Evolutionary conservation across 2,113 vertebrate genomes (phyloP).

Genomic region (Tragelaphus strepsiceros): DNA sequence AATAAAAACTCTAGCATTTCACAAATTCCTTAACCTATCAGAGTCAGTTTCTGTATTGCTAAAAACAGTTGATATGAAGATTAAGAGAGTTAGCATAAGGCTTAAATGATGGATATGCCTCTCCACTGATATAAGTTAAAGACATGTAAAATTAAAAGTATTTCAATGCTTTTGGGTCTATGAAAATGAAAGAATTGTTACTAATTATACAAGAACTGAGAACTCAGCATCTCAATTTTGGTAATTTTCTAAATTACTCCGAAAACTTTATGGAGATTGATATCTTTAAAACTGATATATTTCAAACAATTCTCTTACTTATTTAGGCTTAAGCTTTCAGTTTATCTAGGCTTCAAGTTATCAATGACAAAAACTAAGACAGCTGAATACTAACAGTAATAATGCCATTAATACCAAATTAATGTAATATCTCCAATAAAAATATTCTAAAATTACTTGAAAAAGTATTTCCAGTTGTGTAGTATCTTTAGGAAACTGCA

Average conservation of each 20-base stretch:
- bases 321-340: not conserved
- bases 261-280: not conserved
- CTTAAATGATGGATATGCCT: not conserved
- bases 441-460: not conserved
- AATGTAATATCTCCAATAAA: not conserved
- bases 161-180: not conserved
- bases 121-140: not conserved
- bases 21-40: constrained; percentile 1
- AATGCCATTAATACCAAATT: not conserved
- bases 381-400: not conserved
- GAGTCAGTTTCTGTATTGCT: not conserved
- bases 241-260: not conserved
- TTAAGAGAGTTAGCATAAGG: not conserved
- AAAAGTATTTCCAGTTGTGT: not conserved
- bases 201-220: not conserved
- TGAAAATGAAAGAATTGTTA: constrained; percentile 17
- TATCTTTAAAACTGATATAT: not conserved
- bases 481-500: not conserved
- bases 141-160: constrained; percentile 30
- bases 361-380: not conserved
- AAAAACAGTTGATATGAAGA: not conserved
- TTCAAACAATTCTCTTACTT: not conserved
- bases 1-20: not conserved
- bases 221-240: not conserved
- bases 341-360: not conserved